These are phyloP conservation scores for Eidolon dupreanum DNA, from an alignment of 2,797 vertebrate genomes.

Conservation along the genomic window DNA sequence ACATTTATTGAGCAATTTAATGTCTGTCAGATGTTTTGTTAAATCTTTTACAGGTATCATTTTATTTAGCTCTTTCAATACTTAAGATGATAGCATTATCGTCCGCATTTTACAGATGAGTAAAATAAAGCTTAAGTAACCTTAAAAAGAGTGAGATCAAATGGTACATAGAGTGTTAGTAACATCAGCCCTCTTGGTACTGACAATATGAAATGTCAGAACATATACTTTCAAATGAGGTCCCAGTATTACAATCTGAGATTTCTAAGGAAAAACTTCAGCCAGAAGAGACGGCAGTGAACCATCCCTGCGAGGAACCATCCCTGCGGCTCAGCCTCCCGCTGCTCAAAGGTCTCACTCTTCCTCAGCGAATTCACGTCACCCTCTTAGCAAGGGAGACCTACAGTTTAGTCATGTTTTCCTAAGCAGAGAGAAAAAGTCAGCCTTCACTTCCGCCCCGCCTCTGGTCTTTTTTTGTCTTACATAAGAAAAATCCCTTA, in stretches of 20 bases:
- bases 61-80: constrained; percentile 27
- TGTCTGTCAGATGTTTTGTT: background rate
- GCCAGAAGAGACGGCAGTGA: background rate
- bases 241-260: background rate
- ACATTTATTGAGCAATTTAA: background rate
- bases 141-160: background rate
- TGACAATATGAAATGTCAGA: background rate
- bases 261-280: background rate
- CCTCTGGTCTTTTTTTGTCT: background rate
- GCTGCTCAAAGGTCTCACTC: background rate
- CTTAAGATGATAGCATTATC: background rate
- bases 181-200: no score
- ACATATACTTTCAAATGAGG: background rate
- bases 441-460: background rate
- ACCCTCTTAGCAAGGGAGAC: background rate
- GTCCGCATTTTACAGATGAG: constrained; percentile 29
- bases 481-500: background rate
- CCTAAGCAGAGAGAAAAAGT: background rate
- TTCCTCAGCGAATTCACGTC: background rate
- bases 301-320: background rate
- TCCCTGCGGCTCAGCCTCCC: no score
- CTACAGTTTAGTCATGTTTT: background rate
- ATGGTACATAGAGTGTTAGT: background rate
- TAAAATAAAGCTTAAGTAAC: constrained; percentile 1
- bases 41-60: background rate